Base-by-base conservation (phyloP, 2,888 invertebrate species). In the Meganola albula region DNA sequence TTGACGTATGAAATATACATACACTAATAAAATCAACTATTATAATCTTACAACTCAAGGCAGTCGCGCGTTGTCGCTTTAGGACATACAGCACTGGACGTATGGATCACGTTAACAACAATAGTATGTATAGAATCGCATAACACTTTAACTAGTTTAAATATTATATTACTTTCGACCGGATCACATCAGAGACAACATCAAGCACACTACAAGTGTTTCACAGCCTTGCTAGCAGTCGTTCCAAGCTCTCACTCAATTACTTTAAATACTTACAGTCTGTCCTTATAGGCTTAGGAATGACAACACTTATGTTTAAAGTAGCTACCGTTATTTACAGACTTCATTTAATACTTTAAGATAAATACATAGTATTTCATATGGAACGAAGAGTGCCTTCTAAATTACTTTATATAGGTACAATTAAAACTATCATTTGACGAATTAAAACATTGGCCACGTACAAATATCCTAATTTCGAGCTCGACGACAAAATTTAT, bases 201-300 rank as follows among this genome's bases (percentile, higher is more conserved):
- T 63, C 72, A 58, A 63, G 58, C 74, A 77, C 70, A 66, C 69
- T 56, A 65, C 62, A n/a, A 68, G 60, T 66, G 66, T 68, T 74
- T 85, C 84, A 85, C 84, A 85, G 84, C 84, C 84, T 77, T 74
- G 57, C 83, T 73, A 46, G 74, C 74, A 82, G 75, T 80, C 79
- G 74, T 71, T 72, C 68, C 71, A 69, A 69, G 65, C 76, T 75
- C 73, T 74, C 77, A 74, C 73, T 73, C 73, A 58, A 49, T 62
- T 54, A 57, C 43, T 50, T 48, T 48, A 54, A 58, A 53, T 58
- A 58, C 56, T 57, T 68, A 71, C 72, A 74, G 71, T 74, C 74
- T 66, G 69, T 63, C 69, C 66, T 55, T 53, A 61, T 36, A 56
- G 63, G 63, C 71, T 64, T 71, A 77, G 80, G 82, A 83, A 82